Conservation (phyloP, 2,797 vertebrate genomes). For the Myotis pilosus region DNA sequence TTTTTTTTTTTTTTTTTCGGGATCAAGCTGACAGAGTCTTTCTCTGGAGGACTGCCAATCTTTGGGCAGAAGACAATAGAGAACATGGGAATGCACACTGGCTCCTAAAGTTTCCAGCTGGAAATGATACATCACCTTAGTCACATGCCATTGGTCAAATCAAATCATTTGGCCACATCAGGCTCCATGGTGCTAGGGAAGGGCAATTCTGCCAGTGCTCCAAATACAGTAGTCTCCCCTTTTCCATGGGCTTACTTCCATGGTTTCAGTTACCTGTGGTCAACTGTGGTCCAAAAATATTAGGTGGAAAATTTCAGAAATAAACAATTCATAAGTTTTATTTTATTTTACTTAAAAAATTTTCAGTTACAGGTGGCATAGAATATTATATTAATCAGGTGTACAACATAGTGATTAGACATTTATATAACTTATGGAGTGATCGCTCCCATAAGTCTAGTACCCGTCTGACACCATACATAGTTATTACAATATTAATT, state of each 20-base stretch:
- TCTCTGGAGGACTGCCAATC: neutral
- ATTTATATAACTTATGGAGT: neutral
- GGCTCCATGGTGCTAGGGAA: neutral
- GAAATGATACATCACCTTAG: neutral
- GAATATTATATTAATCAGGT: neutral
- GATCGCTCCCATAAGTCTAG: neutral
- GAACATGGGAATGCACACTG: neutral
- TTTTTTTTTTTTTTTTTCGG: neutral
- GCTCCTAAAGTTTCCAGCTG: neutral
- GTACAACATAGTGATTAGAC: neutral
- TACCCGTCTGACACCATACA: neutral
- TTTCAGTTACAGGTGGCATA: neutral
- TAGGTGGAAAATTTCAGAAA: neutral
- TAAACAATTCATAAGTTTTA: neutral
- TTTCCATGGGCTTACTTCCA: neutral
- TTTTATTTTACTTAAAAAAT: neutral
- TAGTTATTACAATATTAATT: neutral
- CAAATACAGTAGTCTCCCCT: neutral
- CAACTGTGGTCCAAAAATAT: neutral
- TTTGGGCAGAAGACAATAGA: neutral
- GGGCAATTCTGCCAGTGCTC: neutral
- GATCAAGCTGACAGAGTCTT: neutral
- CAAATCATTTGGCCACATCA: neutral
- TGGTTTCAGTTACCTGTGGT: neutral
- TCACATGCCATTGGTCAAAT: neutral